Conservation (phyloP, 2,113 vertebrate genomes). For the Rhodinocichla rosea region DNA sequence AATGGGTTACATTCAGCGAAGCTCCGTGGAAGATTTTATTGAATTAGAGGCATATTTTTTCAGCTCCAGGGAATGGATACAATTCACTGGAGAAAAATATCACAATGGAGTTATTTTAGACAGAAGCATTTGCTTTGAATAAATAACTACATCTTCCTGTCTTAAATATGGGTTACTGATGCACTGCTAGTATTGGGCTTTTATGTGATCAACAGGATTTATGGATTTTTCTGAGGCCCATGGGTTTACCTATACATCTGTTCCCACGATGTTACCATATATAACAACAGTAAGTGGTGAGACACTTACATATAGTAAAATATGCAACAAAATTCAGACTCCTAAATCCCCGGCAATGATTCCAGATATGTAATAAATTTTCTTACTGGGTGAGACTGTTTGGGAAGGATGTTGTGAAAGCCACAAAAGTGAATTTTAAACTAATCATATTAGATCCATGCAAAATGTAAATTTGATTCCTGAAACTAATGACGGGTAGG, state of each 20-base stretch:
- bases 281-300: not conserved
- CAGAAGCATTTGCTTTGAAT: not conserved
- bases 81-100: not conserved
- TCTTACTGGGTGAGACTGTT: not conserved
- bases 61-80: not conserved
- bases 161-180: not conserved
- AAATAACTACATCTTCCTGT: not conserved
- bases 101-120: not conserved
- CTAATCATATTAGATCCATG: not conserved
- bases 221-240: not conserved
- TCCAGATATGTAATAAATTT: not conserved
- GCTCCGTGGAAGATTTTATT: not conserved
- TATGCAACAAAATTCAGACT: not conserved
- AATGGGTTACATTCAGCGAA: not conserved
- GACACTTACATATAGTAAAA: not conserved
- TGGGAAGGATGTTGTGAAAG: not conserved
- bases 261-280: not conserved
- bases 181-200: not conserved
- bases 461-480: not conserved
- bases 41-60: not conserved
- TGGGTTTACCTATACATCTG: not conserved
- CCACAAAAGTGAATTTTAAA: not conserved
- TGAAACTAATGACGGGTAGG: not conserved
- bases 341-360: not conserved
- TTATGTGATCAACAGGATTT: not conserved